Percentiles rank a stretch among this genome's conserved stretches.
Conservation (phyloP, 2,797 vertebrate species). For the Propithecus perrieri region DNA sequence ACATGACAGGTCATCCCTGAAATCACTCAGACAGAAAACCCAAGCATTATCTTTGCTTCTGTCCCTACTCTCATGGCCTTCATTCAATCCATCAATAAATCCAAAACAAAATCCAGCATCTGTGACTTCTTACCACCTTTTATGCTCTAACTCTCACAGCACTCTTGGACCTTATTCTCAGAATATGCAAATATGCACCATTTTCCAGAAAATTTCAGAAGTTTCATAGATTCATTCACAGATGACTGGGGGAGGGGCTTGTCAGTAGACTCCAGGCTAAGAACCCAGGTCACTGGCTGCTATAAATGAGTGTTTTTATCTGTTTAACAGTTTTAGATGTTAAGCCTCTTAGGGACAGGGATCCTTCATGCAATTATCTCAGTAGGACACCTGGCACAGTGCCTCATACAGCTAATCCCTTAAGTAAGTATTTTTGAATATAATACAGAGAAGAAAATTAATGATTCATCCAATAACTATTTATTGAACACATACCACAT, state of each 20-base stretch:
- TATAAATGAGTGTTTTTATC: conserved; percentile 56
- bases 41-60: neutral
- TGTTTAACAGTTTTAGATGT: conserved; percentile 71
- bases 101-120: neutral
- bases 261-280: conserved; percentile 20
- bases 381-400: conserved; percentile 21
- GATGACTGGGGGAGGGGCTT: neutral
- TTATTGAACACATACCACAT: conserved; percentile 42
- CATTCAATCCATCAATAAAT: neutral
- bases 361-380: conserved; percentile 56
- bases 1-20: neutral
- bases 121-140: neutral
- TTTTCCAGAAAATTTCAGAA: neutral
- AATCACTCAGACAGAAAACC: neutral
- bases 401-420: conserved; percentile 47
- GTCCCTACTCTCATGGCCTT: neutral
- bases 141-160: neutral
- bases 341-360: conserved; percentile 72
- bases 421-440: conserved; percentile 63
- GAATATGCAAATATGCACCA: neutral
- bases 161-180: neutral
- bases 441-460: conserved; percentile 61
- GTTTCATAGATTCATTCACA: neutral
- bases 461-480: conserved; percentile 45
- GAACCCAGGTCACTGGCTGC: conserved; percentile 30